Conservation (phyloP, 2,888 invertebrate species). For the Mongoloraphidia duomilia region DNA sequence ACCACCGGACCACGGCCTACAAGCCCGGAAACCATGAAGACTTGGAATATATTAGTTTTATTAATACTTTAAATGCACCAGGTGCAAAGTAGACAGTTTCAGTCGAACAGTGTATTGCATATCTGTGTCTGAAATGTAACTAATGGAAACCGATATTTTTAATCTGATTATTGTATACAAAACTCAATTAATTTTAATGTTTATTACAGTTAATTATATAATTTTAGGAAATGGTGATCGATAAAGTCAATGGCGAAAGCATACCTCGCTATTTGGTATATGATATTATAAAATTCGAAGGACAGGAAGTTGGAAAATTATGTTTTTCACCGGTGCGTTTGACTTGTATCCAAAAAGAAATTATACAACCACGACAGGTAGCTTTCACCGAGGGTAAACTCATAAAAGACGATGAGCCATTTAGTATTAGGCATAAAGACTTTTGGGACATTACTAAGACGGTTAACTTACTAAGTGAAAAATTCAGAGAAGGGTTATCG, state of each 20-base stretch:
- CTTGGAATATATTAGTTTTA: too few species aligned
- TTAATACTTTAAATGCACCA: too few species aligned
- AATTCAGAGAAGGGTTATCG: conserved; percentile 68
- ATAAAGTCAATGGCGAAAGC: conserved; percentile 57
- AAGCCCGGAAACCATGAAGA: too few species aligned
- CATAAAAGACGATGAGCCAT: conserved; percentile 66
- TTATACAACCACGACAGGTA: conserved; percentile 52
- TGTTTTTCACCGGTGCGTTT: conserved; percentile 65
- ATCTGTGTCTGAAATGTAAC: too few species aligned
- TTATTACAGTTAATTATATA: conserved; percentile 5
- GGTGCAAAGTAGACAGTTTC: too few species aligned
- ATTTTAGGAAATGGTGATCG: conserved; percentile 90
- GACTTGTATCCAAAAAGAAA: conserved; percentile 58
- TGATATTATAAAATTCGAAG: conserved; percentile 78
- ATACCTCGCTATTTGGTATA: conserved; percentile 88
- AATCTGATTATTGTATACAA: neutral
- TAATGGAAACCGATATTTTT: too few species aligned
- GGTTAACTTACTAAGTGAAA: conserved; percentile 56
- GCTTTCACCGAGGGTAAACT: conserved; percentile 69
- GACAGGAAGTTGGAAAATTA: conserved; percentile 57
- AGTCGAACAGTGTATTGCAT: too few species aligned
- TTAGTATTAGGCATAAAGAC: conserved; percentile 77
- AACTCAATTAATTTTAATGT: neutral
- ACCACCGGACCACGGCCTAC: too few species aligned
- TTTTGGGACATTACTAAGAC: conserved; percentile 78